Evolutionary conservation across 2,797 vertebrate species (phyloP).

Genomic region (Austrolebias charrua): DNA sequence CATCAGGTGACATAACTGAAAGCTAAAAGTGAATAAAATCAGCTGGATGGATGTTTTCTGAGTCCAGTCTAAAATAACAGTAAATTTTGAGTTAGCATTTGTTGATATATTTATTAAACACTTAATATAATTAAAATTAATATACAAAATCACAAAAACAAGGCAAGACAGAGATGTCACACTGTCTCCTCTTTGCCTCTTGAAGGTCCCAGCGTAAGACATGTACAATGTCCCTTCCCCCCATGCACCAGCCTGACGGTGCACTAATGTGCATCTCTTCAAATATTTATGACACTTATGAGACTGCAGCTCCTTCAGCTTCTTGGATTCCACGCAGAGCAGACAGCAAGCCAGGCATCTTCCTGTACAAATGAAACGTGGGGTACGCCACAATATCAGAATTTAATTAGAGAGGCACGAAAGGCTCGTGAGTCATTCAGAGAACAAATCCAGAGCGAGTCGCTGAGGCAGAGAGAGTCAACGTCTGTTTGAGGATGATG

Average conservation of each 20-base stretch:
- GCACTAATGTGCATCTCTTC: slow-evolving; percentile 51
- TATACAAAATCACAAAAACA: slow-evolving; percentile 2
- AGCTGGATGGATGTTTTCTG: not conserved
- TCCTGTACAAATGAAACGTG: slow-evolving; percentile 22
- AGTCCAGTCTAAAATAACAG: too few relatives aligned
- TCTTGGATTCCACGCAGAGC: slow-evolving; percentile 41
- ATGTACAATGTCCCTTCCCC: slow-evolving; percentile 12
- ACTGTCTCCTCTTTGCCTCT: not conserved
- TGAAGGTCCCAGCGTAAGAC: slow-evolving; percentile 34
- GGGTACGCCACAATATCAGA: slow-evolving; percentile 10
- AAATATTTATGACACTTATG: slow-evolving; percentile 67
- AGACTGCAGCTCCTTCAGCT: slow-evolving; percentile 35
- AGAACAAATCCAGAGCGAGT: slow-evolving; percentile 1
- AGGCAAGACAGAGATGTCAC: not conserved
- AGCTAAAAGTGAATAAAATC: not conserved
- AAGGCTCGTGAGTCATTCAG: not conserved
- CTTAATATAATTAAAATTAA: too few relatives aligned
- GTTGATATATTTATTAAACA: too few relatives aligned
- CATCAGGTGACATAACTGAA: too few relatives aligned
- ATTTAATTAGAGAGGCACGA: slow-evolving; percentile 14
- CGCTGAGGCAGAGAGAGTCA: not conserved
- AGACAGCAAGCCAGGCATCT: slow-evolving; percentile 9
- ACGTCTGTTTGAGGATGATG: slow-evolving; percentile 8
- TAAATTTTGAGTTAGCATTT: too few relatives aligned
- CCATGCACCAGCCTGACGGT: slow-evolving; percentile 20